Evolutionary conservation across 2,113 vertebrate genomes (phyloP).

Genomic region (Sialia sialis): DNA sequence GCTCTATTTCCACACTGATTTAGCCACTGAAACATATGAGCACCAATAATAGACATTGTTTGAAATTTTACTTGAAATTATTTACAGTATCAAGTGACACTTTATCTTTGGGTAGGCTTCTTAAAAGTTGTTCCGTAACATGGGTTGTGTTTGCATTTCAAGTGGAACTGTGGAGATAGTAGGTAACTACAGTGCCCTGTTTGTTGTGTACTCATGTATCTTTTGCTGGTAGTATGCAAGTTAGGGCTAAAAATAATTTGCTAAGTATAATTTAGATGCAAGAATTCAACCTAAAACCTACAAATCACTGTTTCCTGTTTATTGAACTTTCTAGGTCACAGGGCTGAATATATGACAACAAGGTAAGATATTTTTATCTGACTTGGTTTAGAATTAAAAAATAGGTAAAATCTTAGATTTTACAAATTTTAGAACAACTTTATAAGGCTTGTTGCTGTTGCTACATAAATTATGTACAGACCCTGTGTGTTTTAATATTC

Average conservation of each 20-base stretch:
- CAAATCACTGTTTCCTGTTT: conserved; percentile 5
- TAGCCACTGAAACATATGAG: not conserved
- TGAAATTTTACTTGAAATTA: conserved; percentile 13
- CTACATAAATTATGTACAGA: not conserved
- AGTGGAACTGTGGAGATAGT: not conserved
- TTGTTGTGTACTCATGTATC: not conserved
- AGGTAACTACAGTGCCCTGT: not conserved
- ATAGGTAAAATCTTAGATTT: not conserved
- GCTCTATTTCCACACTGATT: not conserved
- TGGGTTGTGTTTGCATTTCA: not conserved
- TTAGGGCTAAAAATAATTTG: conserved; percentile 2
- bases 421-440: not conserved
- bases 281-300: not conserved
- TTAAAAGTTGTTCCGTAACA: not conserved
- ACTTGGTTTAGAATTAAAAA: not conserved
- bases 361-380: conserved; percentile 78
- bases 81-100: not conserved
- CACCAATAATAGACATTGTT: not conserved
- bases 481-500: not conserved
- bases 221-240: not conserved
- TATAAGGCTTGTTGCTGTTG: not conserved
- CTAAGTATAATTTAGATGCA: not conserved
- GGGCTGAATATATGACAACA: conserved; percentile 96
- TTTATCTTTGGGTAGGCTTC: not conserved
- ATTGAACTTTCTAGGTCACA: conserved; percentile 82